Evolutionary conservation across 2,113 vertebrate species (phyloP).

Genomic region (Erinaceus europaeus): DNA sequence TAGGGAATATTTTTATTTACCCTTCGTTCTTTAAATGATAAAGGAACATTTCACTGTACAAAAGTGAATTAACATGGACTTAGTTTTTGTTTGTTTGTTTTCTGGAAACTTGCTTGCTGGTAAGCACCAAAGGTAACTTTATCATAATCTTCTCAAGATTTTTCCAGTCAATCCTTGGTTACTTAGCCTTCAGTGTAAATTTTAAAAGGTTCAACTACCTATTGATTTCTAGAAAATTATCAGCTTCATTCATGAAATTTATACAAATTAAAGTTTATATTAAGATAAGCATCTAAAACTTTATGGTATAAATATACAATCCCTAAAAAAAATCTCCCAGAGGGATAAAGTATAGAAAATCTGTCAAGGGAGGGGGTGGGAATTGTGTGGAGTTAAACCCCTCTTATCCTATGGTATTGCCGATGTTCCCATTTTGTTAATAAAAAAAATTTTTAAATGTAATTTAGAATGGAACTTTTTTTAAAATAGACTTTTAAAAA

Average conservation of each 20-base stretch:
- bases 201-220: neutral
- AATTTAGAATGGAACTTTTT: neutral
- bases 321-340: no score
- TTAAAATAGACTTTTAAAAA: neutral
- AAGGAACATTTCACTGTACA: neutral
- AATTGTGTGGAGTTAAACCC: no score
- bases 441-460: no score
- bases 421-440: no score
- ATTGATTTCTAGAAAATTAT: conserved; percentile 19
- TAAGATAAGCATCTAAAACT: no score
- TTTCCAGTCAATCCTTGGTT: neutral
- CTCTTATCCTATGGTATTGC: no score
- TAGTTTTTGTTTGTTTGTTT: conserved; percentile 12
- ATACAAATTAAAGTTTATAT: conserved; percentile 13
- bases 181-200: conserved; percentile 6
- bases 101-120: neutral
- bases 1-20: conserved; percentile 11
- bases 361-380: no score
- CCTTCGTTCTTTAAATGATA: conserved; percentile 16
- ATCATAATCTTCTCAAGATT: conserved; percentile 12
- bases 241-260: neutral
- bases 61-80: neutral
- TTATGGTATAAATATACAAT: no score
- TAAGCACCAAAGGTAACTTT: conserved; percentile 1
- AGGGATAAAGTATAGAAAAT: no score